phyloP scores from a whole-genome alignment of 1,140 invertebrate species.

The Adelges cooleyi region DNA sequence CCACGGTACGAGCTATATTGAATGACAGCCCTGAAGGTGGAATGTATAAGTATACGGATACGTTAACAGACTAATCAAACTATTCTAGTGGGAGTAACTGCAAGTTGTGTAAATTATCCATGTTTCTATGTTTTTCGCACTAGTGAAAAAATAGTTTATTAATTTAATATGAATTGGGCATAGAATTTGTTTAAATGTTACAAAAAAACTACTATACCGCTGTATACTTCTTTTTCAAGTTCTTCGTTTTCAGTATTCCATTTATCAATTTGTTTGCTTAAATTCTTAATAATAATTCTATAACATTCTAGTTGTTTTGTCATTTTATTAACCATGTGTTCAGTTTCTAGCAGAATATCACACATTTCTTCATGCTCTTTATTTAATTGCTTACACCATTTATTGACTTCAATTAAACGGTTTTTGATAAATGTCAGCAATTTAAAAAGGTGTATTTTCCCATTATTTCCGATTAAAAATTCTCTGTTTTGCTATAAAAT shows the following conservation, averaged over 20 bases:
- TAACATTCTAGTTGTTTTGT: neutral
- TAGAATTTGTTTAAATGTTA: too few relatives aligned
- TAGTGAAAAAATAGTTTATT: too few relatives aligned
- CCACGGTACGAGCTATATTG: too few relatives aligned
- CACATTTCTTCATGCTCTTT: neutral
- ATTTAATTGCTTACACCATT: constrained; percentile 3
- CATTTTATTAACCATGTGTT: neutral
- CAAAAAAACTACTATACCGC: too few relatives aligned
- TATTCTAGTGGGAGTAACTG: too few relatives aligned
- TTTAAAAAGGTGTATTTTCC: neutral
- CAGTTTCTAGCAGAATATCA: neutral
- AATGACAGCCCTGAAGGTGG: too few relatives aligned
- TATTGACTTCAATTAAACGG: neutral
- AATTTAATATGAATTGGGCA: too few relatives aligned
- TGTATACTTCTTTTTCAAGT: neutral
- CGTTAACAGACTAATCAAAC: too few relatives aligned
- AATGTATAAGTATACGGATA: too few relatives aligned
- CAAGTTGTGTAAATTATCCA: too few relatives aligned
- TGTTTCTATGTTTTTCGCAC: too few relatives aligned
- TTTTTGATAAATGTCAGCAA: neutral
- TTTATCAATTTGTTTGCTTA: neutral
- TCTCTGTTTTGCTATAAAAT: constrained; percentile 3
- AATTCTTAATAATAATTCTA: neutral
- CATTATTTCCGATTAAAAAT: neutral
- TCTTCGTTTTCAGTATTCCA: neutral